Base-by-base conservation (phyloP, 2,888 invertebrate species). In the Pyrgus malvae region DNA sequence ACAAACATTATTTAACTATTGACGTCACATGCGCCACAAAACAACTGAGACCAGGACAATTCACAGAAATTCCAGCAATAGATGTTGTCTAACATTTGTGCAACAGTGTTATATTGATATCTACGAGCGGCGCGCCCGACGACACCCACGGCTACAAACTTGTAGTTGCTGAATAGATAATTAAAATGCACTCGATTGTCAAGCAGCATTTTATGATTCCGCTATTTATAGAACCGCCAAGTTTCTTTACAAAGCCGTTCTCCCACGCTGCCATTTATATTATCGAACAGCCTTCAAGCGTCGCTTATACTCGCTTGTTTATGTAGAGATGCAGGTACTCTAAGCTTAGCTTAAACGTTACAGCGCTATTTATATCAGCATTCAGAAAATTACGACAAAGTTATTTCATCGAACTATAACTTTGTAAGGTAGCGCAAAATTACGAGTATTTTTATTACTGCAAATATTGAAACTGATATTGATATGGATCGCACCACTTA, bases 301-400 rank as follows among this genome's bases (percentile, higher is more conserved):
- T 46, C 45, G 12, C 31, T 45, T 53, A 21, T 40, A 12, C 21
- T 19, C 23, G 25, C 23, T 23, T 25, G 31, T 11, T 31, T 38
- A 9, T 27, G 25, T 29, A 12, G 62, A 60, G 60, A 50, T 57
- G 63, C 60, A 74, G 74, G 72, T 72, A 7, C 23, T 23, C 23
- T 23, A 3, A 6, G 4, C 23, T 6, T 3, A 23, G 23, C n/a
- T n/a, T n/a, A n/a, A n/a, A n/a, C n/a, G n/a, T n/a, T n/a, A n/a
- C n/a, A n/a, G n/a, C n/a, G n/a, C n/a, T n/a, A n/a, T n/a, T n/a
- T n/a, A n/a, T n/a, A n/a, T n/a, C n/a, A n/a, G n/a, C n/a, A n/a
- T n/a, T n/a, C n/a, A n/a, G n/a, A n/a, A n/a, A n/a, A n/a, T n/a
- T n/a, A n/a, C n/a, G n/a, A n/a, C n/a, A n/a, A n/a, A n/a, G n/a